phyloP scores from a whole-genome alignment of 2,797 vertebrate species.

The Echiichthys vipera region DNA sequence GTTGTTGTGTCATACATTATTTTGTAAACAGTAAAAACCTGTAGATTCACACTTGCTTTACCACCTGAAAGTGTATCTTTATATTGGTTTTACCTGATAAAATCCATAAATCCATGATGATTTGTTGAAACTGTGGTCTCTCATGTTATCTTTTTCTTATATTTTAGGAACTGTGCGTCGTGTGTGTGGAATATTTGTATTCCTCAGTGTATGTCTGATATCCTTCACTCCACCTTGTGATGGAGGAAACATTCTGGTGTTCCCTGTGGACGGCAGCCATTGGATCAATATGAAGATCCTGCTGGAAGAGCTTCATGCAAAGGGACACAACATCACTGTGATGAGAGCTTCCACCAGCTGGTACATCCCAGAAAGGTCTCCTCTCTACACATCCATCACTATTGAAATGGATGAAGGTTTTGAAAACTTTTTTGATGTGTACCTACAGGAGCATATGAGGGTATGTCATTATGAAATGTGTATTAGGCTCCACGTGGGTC shows the following conservation, averaged over 20 bases:
- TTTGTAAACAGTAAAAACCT: neutral
- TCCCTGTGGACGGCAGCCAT: conserved; percentile 80
- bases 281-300: conserved; percentile 85
- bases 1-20: neutral
- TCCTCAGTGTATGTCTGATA: conserved; percentile 40
- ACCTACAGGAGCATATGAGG: conserved; percentile 49
- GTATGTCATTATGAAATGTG: conserved; percentile 38
- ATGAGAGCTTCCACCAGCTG: conserved; percentile 67
- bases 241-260: conserved; percentile 79
- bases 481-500: accelerated
- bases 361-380: conserved; percentile 77
- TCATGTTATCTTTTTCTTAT: neutral
- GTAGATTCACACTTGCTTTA: neutral
- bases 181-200: conserved; percentile 8
- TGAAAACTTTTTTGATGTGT: conserved; percentile 56
- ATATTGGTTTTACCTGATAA: too few species aligned
- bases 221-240: conserved; percentile 48
- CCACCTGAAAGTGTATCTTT: neutral
- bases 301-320: conserved; percentile 76
- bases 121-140: neutral
- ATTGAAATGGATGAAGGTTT: neutral
- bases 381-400: conserved; percentile 72
- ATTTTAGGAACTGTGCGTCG: conserved; percentile 39
- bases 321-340: conserved; percentile 78
- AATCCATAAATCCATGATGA: neutral